These are phyloP conservation scores for Clarias magur DNA, from an alignment of 2,113 vertebrate species.

Conservation along the genomic window DNA sequence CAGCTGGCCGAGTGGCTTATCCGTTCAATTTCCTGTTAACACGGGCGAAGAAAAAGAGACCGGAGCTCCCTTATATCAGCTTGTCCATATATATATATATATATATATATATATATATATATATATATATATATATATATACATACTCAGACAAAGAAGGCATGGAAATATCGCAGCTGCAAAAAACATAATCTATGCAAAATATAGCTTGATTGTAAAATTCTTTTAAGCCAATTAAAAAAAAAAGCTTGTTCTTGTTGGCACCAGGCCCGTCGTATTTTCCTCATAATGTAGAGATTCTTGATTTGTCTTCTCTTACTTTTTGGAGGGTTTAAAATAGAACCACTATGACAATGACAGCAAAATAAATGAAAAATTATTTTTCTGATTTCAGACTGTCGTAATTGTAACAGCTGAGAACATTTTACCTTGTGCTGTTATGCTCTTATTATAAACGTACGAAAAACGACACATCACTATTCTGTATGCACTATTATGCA, in stretches of 20 bases:
- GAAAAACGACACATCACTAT: too few species aligned
- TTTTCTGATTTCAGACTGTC: neutral
- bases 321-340: neutral
- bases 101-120: too few species aligned
- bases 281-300: neutral
- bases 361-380: neutral
- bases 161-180: slow-evolving; percentile 6
- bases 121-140: too few species aligned
- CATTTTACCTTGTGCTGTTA: too few species aligned
- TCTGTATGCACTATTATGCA: too few species aligned
- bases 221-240: neutral
- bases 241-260: neutral
- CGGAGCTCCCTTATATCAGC: neutral
- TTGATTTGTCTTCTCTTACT: neutral
- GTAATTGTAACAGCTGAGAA: too few species aligned
- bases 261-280: neutral
- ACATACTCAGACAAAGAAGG: neutral
- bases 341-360: neutral
- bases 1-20: slow-evolving; percentile 17
- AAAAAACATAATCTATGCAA: too few species aligned
- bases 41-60: neutral
- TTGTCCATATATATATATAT: too few species aligned
- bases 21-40: slow-evolving; percentile 34
- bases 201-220: neutral
- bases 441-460: too few species aligned